Base-by-base conservation (phyloP, 2,113 vertebrate species). In the Acanthisitta chloris region DNA sequence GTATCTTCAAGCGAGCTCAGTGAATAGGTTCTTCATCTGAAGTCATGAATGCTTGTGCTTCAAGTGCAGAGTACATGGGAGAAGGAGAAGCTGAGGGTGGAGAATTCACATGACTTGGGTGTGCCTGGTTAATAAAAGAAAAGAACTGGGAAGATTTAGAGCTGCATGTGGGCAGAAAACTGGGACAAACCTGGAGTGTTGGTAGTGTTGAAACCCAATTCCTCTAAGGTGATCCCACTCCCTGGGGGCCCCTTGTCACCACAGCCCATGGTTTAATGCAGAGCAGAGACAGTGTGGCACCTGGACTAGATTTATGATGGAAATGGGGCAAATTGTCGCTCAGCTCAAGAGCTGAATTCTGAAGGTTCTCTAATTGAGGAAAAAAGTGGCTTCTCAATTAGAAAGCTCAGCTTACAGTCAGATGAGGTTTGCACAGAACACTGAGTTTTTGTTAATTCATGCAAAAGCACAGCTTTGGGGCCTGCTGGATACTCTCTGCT, bases 371-470 rank as follows among this genome's bases (percentile, higher is more conserved):
- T 88, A 66, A 77, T 16, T 86, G 71, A 59, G 40, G 17, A 31
- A 40, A 55, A 74, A 76, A 90, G 25, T 36, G 46, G 58, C 45
- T 86, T 78, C 79, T 95, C 48, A 46, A 8, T 65, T 83, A 91
- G 45, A 33, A 91, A 97, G 87, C 81, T 96, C 83, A 86, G 59
- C 34, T 88, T 94, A 74, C 91, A 96, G 62, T 81, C 91, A 94
- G n/a, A 65, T 66, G 80, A 93, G 74, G 90, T 92, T 96, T 96
- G 86, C 81, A 88, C 40, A 94, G 80, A 95, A 95, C 81, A 90
- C 85, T 92, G 94, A 81, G 84, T 70, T 91, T 90, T 81, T 92
- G 76, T 91, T 93, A 94, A 95, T 97, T 96, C 81, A 67, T 81
- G 61, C 62, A 52, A 4, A 97, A 97, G 92, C 74, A 73, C 55